Conservation (phyloP, 2,797 vertebrate species). For the Peromyscus nudipes region DNA sequence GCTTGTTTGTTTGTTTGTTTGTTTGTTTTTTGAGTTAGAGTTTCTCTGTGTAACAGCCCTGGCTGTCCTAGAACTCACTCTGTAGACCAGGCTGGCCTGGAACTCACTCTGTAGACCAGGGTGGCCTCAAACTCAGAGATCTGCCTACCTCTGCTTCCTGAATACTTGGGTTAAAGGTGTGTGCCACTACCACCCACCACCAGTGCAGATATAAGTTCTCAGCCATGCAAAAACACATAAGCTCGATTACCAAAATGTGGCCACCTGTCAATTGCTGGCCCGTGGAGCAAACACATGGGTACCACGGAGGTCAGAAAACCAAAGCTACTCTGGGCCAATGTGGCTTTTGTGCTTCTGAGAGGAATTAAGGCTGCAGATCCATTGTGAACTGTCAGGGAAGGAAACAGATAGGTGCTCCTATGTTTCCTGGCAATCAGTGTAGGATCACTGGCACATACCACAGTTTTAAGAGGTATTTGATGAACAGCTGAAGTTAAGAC, state of each 20-base stretch:
- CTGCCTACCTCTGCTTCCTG: not conserved
- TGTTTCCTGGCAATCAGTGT: not conserved
- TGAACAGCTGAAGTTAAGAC: constrained; percentile 26
- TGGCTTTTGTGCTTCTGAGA: not conserved
- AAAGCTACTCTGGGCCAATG: not conserved
- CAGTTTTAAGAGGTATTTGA: not conserved
- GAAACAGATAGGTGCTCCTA: not conserved
- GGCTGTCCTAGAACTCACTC: not conserved
- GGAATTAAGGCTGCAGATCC: not conserved
- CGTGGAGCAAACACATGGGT: not conserved
- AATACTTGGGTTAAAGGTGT: not conserved
- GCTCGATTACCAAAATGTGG: not conserved
- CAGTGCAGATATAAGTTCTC: not conserved
- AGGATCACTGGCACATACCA: not conserved
- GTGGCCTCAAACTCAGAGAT: not conserved
- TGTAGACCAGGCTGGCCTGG: no score
- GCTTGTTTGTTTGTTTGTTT: not conserved
- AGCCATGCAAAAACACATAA: not conserved
- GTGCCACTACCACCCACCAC: no score
- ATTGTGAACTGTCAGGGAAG: constrained; percentile 1
- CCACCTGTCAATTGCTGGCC: not conserved
- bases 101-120: not conserved
- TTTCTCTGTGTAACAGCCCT: not conserved
- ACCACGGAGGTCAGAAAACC: not conserved
- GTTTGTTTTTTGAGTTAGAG: not conserved